Evolutionary conservation across 2,797 vertebrate species (phyloP), one percentile per base, ranked within the genome.

Genomic region (Delichon dasypus): DNA sequence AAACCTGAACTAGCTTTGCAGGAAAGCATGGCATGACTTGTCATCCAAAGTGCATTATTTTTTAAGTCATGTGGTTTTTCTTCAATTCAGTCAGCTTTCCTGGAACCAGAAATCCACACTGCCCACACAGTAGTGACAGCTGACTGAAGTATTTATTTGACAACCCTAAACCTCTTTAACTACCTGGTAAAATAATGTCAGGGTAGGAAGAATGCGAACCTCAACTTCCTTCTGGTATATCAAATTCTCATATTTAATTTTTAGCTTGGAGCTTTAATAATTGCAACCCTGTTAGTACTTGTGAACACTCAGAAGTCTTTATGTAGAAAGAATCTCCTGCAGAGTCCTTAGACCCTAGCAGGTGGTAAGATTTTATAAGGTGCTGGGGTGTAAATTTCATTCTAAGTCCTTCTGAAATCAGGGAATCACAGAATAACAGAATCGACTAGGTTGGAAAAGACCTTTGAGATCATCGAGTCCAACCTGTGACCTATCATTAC

Each of bases 361-460:
- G 53, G 50, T 67, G 71, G 44, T 82, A 92, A 88, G 53, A 73
- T 85, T 89, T 95, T 89, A 88, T 67, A 55, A 83, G 34, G 68
- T 88, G 71, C 26, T 53, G 44, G 51, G 19, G 40, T 70, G 53
- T 53, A 61, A 81, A 90, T 84, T 84, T 75, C 18, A 54, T 81
- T 84, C n/a, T 55, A 25, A 81, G 38, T 8, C 25, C 44, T 78
- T 89, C 51, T 84, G 64, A 67, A 84, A 68, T n/a, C 38, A 68
- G 27, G 36, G 45, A 74, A 58, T 30, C 48, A 53, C 38, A 62
- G 26, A 78, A 72, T n/a, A 16, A 73, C 57, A 54, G 32, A 78
- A 65, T 30, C 34, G 57, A 57, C 7, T 6, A 36, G 32, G 4
- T 17, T 47, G 55, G 57, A 55, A 86, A 34, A 62, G 34, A 58